Base-by-base conservation (phyloP, 1,140 invertebrate genomes). In the Drosophila equinoxialis region DNA sequence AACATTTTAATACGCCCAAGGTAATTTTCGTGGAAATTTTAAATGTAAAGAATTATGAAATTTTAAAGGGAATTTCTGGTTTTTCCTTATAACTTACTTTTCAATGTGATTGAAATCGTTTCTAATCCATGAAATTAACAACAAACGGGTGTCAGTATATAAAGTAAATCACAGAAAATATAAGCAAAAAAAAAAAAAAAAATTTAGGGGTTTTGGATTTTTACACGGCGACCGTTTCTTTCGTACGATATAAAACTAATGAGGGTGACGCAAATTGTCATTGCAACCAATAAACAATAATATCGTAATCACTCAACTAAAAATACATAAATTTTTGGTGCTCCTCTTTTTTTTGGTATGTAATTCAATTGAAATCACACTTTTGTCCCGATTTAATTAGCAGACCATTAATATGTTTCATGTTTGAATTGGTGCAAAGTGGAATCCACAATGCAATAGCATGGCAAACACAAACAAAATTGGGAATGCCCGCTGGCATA, bases 401-500 rank as follows among this genome's bases (percentile, higher is more conserved):
- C 45, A 20, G 45, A 11, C 45, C 45, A 51, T 51, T 51, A 51
- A 23, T 51, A 23, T 51, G 45, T 51, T 51, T 51, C 45, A 51
- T 51, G 45, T 51, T 51, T 51, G 45, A 51, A 51, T 51, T 20
- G 7, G 8, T 20, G 17, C 45, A 20, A 10, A 23, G 11, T 51
- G 20, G 45, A 51, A 51, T 51, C 33, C 23, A 59, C 33, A 59
- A 39, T 11, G 17, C 57, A n/a, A 59, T 37, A 17, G n/a, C 33
- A 14, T 20, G 45, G 8, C n/a, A 23, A 51, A 57, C 68, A 57
- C 68, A 45, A 20, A 55, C 58, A 62, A 75, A 75, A 62, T 68
- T 59, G 26, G 63, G 61, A 62, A 68, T 39, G 33, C 33, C 73
- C 60, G 66, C 20, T 60, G 42, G 74, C 65, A 37, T 10, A 8